Conservation (phyloP, 2,888 invertebrate genomes). For the Rosalia funebris region DNA sequence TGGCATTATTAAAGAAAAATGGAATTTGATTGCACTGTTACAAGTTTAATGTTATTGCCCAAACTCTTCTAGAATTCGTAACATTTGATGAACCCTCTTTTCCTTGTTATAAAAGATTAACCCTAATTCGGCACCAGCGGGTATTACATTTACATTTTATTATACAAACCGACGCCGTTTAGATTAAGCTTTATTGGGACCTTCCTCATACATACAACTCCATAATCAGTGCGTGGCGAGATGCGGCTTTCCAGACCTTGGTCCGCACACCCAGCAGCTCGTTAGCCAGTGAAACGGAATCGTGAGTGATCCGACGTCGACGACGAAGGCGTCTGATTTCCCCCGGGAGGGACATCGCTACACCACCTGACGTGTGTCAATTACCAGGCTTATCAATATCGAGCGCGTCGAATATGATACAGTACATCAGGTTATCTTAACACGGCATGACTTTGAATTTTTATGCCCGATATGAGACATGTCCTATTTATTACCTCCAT, state of each 20-base stretch:
- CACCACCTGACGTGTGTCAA: conserved; percentile 36
- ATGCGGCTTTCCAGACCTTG: neutral
- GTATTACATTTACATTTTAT: too few relatives aligned
- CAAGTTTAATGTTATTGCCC: too few relatives aligned
- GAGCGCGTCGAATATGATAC: conserved; percentile 19
- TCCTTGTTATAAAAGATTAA: too few relatives aligned
- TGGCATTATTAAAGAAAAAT: too few relatives aligned
- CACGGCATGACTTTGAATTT: conserved; percentile 6
- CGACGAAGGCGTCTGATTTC: conserved; percentile 24
- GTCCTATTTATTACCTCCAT: conserved; percentile 6
- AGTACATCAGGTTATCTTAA: conserved; percentile 17
- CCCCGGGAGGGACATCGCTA: conserved; percentile 9
- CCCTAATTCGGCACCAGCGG: too few relatives aligned
- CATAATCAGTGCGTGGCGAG: neutral
- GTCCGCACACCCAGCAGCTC: conserved; percentile 14
- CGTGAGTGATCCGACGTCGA: conserved; percentile 9
- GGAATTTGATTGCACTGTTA: too few relatives aligned
- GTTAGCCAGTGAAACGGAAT: conserved; percentile 15
- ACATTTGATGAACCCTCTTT: too few relatives aligned
- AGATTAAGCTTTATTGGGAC: too few relatives aligned
- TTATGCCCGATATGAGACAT: conserved; percentile 2
- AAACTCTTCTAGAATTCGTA: too few relatives aligned
- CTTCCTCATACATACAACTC: too few relatives aligned
- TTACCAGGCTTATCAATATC: conserved; percentile 35
- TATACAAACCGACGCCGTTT: too few relatives aligned